These are phyloP conservation scores for Picus viridis DNA, from an alignment of 2,797 vertebrate genomes.

Conservation along the genomic window DNA sequence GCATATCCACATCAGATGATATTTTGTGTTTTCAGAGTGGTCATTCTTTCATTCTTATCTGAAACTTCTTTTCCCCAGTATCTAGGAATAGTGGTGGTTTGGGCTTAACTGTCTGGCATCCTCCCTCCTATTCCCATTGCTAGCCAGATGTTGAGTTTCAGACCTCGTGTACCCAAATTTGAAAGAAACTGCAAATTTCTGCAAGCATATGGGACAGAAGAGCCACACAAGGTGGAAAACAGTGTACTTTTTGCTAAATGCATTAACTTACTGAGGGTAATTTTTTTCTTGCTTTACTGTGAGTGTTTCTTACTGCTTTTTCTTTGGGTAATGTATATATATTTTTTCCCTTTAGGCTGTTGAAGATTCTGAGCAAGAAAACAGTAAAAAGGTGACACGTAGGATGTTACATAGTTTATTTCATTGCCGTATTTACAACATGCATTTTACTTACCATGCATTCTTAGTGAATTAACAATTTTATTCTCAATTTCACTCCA, in stretches of 20 bases:
- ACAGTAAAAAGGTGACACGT: constrained; percentile 92
- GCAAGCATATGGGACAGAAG: not conserved
- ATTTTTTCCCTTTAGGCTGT: constrained; percentile 82
- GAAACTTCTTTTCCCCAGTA: not conserved
- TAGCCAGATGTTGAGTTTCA: not conserved
- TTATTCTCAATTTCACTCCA: not conserved
- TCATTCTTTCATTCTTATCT: not conserved
- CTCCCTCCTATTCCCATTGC: not conserved
- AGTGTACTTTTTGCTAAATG: not conserved
- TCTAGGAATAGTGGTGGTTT: not conserved
- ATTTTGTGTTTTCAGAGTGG: not conserved
- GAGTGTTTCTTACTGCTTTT: constrained; percentile 38
- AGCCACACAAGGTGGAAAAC: not conserved
- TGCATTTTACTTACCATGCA: constrained; percentile 35
- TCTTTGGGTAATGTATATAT: constrained; percentile 71
- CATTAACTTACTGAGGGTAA: not conserved
- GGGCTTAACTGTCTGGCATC: not conserved
- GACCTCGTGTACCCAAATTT: not conserved
- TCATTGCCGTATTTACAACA: constrained; percentile 49
- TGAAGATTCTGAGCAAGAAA: constrained; percentile 94
- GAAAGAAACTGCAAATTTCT: not conserved
- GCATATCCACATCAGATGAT: not conserved
- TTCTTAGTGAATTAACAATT: constrained; percentile 33
- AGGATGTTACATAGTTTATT: constrained; percentile 60
- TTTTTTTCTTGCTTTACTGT: not conserved